Percentiles rank a stretch among this genome's conserved stretches.
Evolutionary conservation across 2,888 invertebrate genomes (phyloP).

Genomic region (Philaethria dido): DNA sequence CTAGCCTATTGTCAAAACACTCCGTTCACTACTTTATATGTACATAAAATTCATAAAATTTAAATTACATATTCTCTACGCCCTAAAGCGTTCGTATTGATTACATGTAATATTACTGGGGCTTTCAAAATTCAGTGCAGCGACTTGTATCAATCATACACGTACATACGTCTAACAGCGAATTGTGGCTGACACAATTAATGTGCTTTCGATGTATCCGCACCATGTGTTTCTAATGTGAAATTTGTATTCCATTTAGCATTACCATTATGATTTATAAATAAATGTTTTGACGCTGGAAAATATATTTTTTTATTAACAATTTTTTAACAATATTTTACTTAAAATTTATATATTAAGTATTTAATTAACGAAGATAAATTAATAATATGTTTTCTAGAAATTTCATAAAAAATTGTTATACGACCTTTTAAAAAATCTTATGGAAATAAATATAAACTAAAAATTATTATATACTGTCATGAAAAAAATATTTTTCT

Average conservation of each 20-base stretch:
- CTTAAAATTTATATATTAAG: too few relatives aligned
- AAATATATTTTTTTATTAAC: not conserved
- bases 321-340: too few relatives aligned
- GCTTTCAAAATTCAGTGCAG: slow-evolving; percentile 30
- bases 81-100: not conserved
- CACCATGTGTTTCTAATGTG: slow-evolving; percentile 38
- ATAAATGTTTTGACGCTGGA: not conserved
- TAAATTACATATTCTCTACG: not conserved
- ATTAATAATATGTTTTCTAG: too few relatives aligned
- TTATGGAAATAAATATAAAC: too few relatives aligned
- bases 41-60: not conserved
- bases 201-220: slow-evolving; percentile 42
- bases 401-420: too few relatives aligned
- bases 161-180: slow-evolving; percentile 34
- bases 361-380: too few relatives aligned
- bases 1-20: too few relatives aligned
- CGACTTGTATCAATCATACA: slow-evolving; percentile 43
- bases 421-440: too few relatives aligned
- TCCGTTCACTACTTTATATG: too few relatives aligned
- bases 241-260: slow-evolving; percentile 25
- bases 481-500: not conserved
- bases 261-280: not conserved
- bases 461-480: not conserved
- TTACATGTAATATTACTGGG: slow-evolving; percentile 8
- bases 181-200: slow-evolving; percentile 42